Evolutionary conservation across 2,113 vertebrate species (phyloP).

Genomic region (Seriola dumerili): DNA sequence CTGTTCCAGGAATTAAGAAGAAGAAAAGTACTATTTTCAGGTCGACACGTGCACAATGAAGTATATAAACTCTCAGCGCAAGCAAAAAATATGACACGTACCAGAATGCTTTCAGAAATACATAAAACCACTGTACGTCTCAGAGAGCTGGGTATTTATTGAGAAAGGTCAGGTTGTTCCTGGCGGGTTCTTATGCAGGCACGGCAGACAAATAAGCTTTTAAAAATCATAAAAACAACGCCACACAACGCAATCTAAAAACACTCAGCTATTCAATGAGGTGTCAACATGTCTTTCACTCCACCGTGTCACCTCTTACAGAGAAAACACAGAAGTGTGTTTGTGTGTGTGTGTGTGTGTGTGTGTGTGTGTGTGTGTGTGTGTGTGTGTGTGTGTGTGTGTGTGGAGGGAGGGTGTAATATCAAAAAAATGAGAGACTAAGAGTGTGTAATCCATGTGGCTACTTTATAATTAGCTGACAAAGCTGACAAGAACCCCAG

Average conservation of each 20-base stretch:
- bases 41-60: neutral
- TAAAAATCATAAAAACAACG: slow-evolving; percentile 40
- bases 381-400: neutral
- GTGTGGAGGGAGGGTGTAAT: neutral
- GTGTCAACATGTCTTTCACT: slow-evolving; percentile 22
- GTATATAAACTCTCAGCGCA: neutral
- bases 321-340: neutral
- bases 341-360: neutral
- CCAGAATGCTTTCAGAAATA: neutral
- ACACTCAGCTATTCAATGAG: slow-evolving; percentile 26
- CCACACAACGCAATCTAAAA: slow-evolving; percentile 14
- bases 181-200: neutral
- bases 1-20: neutral
- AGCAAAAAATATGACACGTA: neutral
- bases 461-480: slow-evolving; percentile 88
- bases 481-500: slow-evolving; percentile 84
- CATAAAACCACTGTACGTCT: neutral
- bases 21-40: neutral
- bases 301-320: neutral
- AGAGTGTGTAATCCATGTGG: slow-evolving; percentile 58
- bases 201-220: slow-evolving; percentile 18
- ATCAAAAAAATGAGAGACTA: slow-evolving; percentile 1
- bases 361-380: no score
- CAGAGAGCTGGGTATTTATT: slow-evolving; percentile 3
- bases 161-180: slow-evolving; percentile 27